Evolutionary conservation across 2,113 vertebrate species (phyloP).

Genomic region (Tyto alba): DNA sequence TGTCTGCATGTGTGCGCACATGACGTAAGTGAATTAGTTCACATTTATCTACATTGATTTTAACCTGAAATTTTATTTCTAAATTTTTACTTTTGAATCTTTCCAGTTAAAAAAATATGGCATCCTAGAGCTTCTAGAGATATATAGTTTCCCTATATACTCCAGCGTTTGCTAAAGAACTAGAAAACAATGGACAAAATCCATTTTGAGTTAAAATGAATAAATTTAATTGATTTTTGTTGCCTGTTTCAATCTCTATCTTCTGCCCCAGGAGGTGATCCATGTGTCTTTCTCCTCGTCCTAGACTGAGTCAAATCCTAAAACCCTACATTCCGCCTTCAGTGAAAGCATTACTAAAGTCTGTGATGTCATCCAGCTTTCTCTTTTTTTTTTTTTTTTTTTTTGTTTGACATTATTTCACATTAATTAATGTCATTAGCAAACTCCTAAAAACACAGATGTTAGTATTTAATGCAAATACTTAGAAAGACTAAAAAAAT

Average conservation of each 20-base stretch:
- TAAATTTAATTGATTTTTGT: neutral
- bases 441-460: neutral
- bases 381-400: neutral
- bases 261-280: neutral
- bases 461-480: neutral
- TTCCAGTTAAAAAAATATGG: neutral
- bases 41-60: neutral
- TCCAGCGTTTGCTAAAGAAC: neutral
- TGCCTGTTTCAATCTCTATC: neutral
- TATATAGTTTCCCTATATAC: neutral
- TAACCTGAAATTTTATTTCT: neutral
- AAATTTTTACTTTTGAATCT: neutral
- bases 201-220: neutral
- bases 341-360: neutral
- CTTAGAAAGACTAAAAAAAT: neutral
- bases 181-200: neutral
- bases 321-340: neutral
- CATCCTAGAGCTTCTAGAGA: neutral
- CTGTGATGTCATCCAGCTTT: neutral
- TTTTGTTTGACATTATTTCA: neutral
- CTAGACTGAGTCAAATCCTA: neutral
- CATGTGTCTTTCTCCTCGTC: neutral
- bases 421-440: neutral
- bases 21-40: accelerated
- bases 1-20: neutral